Percentiles rank a stretch among this genome's conserved stretches.
Conservation (phyloP, 2,113 vertebrate species). For the Heloderma charlesbogerti region DNA sequence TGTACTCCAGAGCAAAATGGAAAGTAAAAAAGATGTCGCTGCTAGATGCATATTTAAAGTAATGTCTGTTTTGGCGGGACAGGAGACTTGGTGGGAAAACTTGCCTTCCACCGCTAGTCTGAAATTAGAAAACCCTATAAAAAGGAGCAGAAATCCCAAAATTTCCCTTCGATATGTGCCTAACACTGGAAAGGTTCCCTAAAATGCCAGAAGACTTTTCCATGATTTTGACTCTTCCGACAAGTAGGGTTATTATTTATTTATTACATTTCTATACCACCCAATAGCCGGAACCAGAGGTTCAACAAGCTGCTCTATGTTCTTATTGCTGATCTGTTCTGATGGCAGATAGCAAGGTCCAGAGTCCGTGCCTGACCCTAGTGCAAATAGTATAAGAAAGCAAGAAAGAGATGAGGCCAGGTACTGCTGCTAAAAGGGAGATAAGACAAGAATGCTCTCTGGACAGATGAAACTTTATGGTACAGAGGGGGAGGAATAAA, state of each 20-base stretch:
- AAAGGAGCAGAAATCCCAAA: not conserved
- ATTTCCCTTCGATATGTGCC: not conserved
- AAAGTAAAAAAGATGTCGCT: too few relatives aligned
- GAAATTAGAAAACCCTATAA: not conserved
- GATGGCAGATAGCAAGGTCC: not conserved
- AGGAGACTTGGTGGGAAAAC: not conserved
- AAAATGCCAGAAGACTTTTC: not conserved
- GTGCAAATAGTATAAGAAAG: not conserved
- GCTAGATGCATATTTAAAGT: too few relatives aligned
- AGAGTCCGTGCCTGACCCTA: not conserved
- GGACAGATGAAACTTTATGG: not conserved
- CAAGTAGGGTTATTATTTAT: not conserved
- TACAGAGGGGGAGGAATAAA: not conserved
- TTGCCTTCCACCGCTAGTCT: not conserved
- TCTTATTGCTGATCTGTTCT: not conserved
- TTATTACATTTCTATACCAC: too few relatives aligned
- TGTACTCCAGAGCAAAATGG: too few relatives aligned
- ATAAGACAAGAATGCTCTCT: not conserved
- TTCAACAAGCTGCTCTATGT: not conserved
- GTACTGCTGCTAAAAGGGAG: not conserved
- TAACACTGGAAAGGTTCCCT: not conserved
- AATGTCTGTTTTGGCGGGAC: too few relatives aligned
- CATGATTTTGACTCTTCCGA: not conserved
- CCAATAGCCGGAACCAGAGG: too few relatives aligned
- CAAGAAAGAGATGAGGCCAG: not conserved